Base-by-base conservation (phyloP, 2,797 vertebrate species). In the Sebastes steindachneri region DNA sequence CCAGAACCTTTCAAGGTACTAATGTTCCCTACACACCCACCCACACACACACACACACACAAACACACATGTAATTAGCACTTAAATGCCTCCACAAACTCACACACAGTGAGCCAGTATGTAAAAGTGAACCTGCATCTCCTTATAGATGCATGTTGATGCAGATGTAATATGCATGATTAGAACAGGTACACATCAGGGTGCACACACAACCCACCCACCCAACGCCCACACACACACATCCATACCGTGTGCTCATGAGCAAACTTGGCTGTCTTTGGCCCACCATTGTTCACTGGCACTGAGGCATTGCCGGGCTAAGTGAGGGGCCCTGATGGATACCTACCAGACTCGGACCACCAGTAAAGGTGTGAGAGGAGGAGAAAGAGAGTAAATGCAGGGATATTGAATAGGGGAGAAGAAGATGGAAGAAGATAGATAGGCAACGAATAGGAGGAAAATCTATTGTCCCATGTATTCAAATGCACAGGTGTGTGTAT, bases 251-350 rank as follows among this genome's bases (percentile, higher is more conserved):
- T 71, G 51, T 23, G 35, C 82, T 82, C 82, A 71, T 80, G 79
- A 89, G 86, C 86, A 92, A 93, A 90, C 90, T 89, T 77, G 78
- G 90, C 88, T 90, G 83, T 86, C 87, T 92, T 86, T 84, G 87
- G 87, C 75, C 84, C 83, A 31, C 90, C 82, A 94, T 95, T 96
- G 94, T 95, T 93, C 90, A 55, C 28, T 64, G 79, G 85, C 94
- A 86, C 89, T 94, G 94, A 96, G 80, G 95, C 95, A 85, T 93
- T 68, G 48, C 82, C 17, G 72, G 91, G 91, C 88, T 94, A 90
- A 95, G 93, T 96, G 91, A 94, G 94, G 95, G 95, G 80, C 95
- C 95, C 96, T 94, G 95, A 96, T 95, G 93, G 93, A 95, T 94
- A 86, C 89, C 88, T 93, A 91, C 92, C 91, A 91, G 87, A 86